phyloP scores from a whole-genome alignment of 2,888 invertebrate species.

The Gandaritis pyraliata region DNA sequence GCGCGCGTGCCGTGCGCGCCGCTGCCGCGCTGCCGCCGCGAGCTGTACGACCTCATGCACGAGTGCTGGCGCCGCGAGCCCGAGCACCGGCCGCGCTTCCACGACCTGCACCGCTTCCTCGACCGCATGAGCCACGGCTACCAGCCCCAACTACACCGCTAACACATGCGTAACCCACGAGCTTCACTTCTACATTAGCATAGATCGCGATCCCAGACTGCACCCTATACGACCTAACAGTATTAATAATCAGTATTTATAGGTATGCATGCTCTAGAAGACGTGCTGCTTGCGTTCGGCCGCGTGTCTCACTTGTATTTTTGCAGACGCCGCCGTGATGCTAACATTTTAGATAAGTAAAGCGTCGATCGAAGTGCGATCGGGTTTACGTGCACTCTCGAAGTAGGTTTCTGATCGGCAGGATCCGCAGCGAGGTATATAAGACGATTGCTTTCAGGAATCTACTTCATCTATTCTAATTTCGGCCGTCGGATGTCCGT shows the following conservation, averaged over 20 bases:
- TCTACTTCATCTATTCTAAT: slow-evolving; percentile 46
- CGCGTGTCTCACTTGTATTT: slow-evolving; percentile 44
- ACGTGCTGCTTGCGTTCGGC: slow-evolving; percentile 52
- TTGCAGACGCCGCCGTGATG: slow-evolving; percentile 48
- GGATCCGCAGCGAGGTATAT: neutral
- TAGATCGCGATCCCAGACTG: slow-evolving; percentile 47
- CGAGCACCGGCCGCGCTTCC: slow-evolving; percentile 92
- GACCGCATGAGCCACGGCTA: slow-evolving; percentile 90
- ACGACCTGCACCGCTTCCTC: slow-evolving; percentile 94
- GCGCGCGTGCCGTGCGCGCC: slow-evolving; percentile 82
- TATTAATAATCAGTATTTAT: slow-evolving; percentile 47
- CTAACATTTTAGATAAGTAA: slow-evolving; percentile 31
- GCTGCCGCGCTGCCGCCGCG: slow-evolving; percentile 91
- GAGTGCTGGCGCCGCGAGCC: slow-evolving; percentile 96
- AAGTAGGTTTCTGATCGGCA: slow-evolving; percentile 56
- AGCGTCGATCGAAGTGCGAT: slow-evolving; percentile 22
- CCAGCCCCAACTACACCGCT: slow-evolving; percentile 76
- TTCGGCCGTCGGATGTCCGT: slow-evolving; percentile 15
- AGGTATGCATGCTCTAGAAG: slow-evolving; percentile 51
- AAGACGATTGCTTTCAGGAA: slow-evolving; percentile 50
- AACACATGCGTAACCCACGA: slow-evolving; percentile 31
- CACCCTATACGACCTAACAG: slow-evolving; percentile 57
- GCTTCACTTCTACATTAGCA: slow-evolving; percentile 41
- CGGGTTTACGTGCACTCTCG: slow-evolving; percentile 39
- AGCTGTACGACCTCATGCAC: slow-evolving; percentile 95